Evolutionary conservation across 2,888 invertebrate genomes (phyloP), one percentile per base, ranked within the genome.

Genomic region (Eulithis testata): DNA sequence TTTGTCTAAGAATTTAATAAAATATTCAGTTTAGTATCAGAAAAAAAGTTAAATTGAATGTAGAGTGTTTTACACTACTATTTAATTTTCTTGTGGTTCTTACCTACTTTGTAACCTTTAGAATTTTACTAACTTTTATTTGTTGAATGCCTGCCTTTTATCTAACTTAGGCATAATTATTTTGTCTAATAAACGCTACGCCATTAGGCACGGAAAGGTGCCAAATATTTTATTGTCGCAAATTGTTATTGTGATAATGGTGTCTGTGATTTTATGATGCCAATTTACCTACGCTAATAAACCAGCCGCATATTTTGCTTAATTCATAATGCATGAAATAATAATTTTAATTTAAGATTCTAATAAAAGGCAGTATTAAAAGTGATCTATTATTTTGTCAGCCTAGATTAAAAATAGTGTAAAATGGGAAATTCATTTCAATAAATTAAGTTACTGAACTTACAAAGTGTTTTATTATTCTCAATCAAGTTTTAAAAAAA

Each of bases 241-340:
- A 60, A 52, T 51, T 60, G 11, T 52, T 43, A 36, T 31, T 63
- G 51, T 52, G 37, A 40, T 69, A 27, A 31, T 21, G 40, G 53
- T 57, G 52, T 60, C 56, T 64, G 68, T 71, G 63, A 70, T 71
- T 68, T 63, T 14, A 64, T 57, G 60, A 65, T 69, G 71, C 69
- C 70, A 71, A 71, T 63, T 59, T 49, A 31, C 31, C 31, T 57
- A n/a, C 14, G 7, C 40, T 21, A 43, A 14, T 56, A 56, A 36
- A 36, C 1, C 40, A 40, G 40, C 2, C 9, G 40, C 40, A 40
- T 40, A 40, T 40, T 40, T 40, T 9, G 40, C 40, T 40, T 40
- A 8, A 9, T 40, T 9, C 40, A 40, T 8, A 40, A 50, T 50
- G 50, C 64, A 62, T 45, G 40, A 61, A 57, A 49, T 56, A 45